phyloP scores from a whole-genome alignment of 2,113 vertebrate genomes.

The Capreolus pygargus region DNA sequence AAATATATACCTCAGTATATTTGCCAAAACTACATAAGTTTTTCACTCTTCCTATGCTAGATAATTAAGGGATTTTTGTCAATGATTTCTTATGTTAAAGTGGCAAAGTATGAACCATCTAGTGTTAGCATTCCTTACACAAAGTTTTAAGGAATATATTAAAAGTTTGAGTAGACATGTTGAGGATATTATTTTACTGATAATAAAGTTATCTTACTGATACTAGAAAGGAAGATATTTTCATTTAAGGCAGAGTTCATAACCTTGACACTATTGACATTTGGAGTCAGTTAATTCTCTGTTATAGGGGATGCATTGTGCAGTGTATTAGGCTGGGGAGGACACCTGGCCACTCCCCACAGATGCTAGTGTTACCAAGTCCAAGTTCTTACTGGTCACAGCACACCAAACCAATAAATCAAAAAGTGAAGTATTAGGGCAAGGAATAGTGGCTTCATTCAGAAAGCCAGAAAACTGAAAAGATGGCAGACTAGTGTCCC shows the following conservation, averaged over 20 bases:
- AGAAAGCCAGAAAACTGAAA: background rate
- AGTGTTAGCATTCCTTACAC: background rate
- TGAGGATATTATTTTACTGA: background rate
- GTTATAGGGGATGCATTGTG: background rate
- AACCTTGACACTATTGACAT: background rate
- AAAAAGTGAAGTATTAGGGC: background rate
- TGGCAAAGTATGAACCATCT: background rate
- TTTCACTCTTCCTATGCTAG: background rate
- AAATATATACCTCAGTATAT: background rate
- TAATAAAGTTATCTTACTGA: background rate
- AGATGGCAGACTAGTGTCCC: background rate
- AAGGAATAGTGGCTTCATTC: background rate
- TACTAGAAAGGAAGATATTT: background rate
- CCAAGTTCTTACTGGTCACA: background rate
- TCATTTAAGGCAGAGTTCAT: background rate
- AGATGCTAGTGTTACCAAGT: background rate
- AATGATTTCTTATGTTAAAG: background rate
- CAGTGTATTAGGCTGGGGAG: rapidly evolving
- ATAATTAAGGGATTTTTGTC: background rate
- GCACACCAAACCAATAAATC: background rate
- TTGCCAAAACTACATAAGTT: background rate
- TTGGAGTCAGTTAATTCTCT: background rate
- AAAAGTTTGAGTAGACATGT: background rate
- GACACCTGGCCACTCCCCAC: background rate
- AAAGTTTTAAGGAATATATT: background rate